Evolutionary conservation across 2,113 vertebrate species (phyloP).

Genomic region (Otis tarda): DNA sequence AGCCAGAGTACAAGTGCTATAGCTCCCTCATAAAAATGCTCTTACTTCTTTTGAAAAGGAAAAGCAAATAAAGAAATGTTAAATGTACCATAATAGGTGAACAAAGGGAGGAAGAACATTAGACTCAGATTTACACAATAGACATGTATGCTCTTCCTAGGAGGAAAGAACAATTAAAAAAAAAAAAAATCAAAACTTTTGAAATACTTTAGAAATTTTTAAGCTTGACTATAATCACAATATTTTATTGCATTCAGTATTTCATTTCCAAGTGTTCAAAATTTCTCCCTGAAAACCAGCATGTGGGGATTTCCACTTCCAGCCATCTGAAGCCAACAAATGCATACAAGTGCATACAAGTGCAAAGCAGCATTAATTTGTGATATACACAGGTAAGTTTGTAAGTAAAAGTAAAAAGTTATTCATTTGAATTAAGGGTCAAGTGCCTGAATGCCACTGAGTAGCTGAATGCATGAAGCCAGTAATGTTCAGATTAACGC

Average conservation of each 20-base stretch:
- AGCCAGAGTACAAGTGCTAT: not conserved
- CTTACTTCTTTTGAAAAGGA: not conserved
- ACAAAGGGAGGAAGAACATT: not conserved
- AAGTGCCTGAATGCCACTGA: not conserved
- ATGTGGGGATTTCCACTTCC: not conserved
- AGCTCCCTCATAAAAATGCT: not conserved
- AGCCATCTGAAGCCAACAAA: not conserved
- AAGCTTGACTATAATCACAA: not conserved
- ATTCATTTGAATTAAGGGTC: not conserved
- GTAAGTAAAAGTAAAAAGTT: not conserved
- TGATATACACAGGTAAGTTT: not conserved
- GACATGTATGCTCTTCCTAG: not conserved
- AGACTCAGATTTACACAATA: not conserved
- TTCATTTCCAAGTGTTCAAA: not conserved
- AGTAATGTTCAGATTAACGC: not conserved
- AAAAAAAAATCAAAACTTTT: not conserved
- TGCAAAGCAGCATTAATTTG: not conserved
- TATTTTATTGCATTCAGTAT: not conserved
- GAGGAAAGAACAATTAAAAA: not conserved
- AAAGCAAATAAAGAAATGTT: slow-evolving; percentile 13
- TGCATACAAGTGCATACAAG: not conserved
- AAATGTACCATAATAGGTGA: not conserved
- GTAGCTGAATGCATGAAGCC: not conserved
- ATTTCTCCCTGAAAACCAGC: not conserved
- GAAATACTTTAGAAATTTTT: not conserved